Evolutionary conservation across 2,113 vertebrate species (phyloP).

Genomic region (Penelope pileata): DNA sequence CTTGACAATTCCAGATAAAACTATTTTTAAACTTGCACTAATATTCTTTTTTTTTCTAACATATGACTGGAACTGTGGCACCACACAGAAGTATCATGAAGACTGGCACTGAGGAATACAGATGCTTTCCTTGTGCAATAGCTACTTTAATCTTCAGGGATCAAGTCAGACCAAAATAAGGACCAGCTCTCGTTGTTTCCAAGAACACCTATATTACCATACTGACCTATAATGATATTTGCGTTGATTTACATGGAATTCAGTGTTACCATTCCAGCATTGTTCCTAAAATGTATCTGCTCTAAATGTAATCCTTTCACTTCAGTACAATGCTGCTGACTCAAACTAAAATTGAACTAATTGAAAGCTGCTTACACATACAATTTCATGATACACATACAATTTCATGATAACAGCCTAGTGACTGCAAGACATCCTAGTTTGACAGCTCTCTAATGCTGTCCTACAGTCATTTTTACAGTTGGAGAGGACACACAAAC

Average conservation of each 20-base stretch:
- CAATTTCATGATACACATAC: not conserved
- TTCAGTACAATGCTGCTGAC: not conserved
- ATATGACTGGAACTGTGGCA: not conserved
- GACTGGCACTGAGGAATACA: not conserved
- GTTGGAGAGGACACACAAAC: not conserved
- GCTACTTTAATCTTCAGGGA: not conserved
- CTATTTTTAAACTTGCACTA: not conserved
- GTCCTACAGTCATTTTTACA: not conserved
- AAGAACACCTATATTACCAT: not conserved
- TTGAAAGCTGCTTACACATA: not conserved
- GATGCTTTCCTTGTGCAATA: not conserved
- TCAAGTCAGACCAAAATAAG: not conserved
- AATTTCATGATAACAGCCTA: not conserved
- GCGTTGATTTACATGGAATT: not conserved
- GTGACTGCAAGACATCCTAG: not conserved
- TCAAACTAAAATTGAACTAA: not conserved
- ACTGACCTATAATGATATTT: not conserved
- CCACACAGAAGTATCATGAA: rapidly evolving
- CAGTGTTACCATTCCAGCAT: not conserved
- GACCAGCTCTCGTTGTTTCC: not conserved
- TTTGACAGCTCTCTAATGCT: not conserved
- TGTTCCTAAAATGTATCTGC: not conserved
- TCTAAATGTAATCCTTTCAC: not conserved
- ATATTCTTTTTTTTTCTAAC: not conserved
- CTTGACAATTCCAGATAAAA: not conserved